Base-by-base conservation (phyloP, 2,113 vertebrate genomes). In the Paratilapia polleni region DNA sequence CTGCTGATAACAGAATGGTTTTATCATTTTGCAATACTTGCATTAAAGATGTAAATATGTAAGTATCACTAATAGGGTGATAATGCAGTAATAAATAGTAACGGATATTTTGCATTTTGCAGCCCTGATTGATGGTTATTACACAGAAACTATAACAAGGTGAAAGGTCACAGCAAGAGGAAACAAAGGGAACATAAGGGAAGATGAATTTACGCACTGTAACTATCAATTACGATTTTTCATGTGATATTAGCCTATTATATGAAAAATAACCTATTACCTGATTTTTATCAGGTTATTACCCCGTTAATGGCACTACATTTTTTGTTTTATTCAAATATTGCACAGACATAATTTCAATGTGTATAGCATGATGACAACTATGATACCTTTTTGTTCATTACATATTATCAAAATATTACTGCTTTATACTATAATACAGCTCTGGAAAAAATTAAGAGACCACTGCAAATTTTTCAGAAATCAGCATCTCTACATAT, bases 291-390 rank as follows among this genome's bases (percentile, higher is more conserved):
- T 34, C 34, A 34, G 34, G 34, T n/a, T n/a, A n/a, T 31, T 34
- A 0, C 17, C 59, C 0, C 17, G 11, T 36, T 62, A n/a, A 34
- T 4, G 1, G 31, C n/a, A 6, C 12, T 6, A 12, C 1, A 0
- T 34, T 61, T 31, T 60, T 60, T 34, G 34, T 2, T 0, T 1
- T 19, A 62, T 62, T 15, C 1, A 38, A 66, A 66, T 66, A 66
- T 41, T 0, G 34, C 34, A 34, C 34, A 34, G 2, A 15, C 15
- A 3, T 15, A 3, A 22, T 43, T 43, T 66, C 0, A 66, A 22
- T 43, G 41, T 13, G 0, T 66, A 0, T 6, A 0, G 20, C 34
- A 64, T 22, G 20, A 64, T 0, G 34, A 41, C 8, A 34, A 64
- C 34, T 41, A 34, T 41, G 34, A 41, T 14, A 22, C 31, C 31